Conservation (phyloP, 2,113 vertebrate genomes). For the Melierax canorus region DNA sequence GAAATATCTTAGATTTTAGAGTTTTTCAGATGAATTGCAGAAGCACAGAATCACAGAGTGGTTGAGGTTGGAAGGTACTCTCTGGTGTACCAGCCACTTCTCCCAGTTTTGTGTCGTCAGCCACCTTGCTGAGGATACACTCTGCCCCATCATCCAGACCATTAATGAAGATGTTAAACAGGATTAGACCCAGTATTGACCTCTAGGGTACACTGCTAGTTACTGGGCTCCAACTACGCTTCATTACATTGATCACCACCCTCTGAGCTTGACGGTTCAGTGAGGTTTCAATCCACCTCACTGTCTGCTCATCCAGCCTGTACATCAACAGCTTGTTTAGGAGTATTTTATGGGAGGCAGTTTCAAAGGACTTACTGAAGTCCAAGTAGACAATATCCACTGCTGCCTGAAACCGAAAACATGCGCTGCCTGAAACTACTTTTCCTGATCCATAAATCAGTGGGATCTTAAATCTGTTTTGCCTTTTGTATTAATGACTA, state of each 20-base stretch:
- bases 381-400: not conserved
- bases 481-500: not conserved
- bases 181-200: not conserved
- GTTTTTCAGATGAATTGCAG: not conserved
- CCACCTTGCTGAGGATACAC: not conserved
- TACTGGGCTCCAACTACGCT: not conserved
- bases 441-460: not conserved
- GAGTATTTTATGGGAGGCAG: not conserved
- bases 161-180: not conserved
- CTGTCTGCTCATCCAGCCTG: not conserved
- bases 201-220: not conserved
- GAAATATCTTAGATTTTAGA: not conserved
- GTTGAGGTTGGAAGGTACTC: not conserved
- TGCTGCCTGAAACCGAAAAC: not conserved
- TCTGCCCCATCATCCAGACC: not conserved
- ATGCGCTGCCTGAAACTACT: not conserved
- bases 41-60: not conserved
- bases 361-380: not conserved
- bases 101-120: not conserved
- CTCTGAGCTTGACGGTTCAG: not conserved
- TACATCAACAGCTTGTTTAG: not conserved
- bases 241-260: not conserved
- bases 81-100: not conserved
- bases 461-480: not conserved
- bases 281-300: not conserved